Conservation (phyloP, 2,888 invertebrate genomes). For the Pyrgus malvae region DNA sequence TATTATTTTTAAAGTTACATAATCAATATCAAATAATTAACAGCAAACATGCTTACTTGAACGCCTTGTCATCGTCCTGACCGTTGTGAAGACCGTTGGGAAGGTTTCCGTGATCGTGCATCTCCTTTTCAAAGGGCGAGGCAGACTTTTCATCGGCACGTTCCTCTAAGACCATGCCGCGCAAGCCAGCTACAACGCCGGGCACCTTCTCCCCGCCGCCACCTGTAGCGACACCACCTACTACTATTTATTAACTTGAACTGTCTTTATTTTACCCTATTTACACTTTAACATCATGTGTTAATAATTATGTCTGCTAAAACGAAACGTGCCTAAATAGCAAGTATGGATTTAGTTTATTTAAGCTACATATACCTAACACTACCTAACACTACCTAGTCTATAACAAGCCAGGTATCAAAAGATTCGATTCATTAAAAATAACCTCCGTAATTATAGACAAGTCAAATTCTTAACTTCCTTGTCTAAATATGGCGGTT, state of each 20-base stretch:
- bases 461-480: too few relatives aligned
- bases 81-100: slow-evolving; percentile 82
- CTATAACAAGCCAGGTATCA: too few relatives aligned
- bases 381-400: too few relatives aligned
- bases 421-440: too few relatives aligned
- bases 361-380: too few relatives aligned
- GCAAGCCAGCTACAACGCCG: slow-evolving; percentile 69
- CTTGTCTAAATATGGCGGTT: too few relatives aligned
- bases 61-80: slow-evolving; percentile 93
- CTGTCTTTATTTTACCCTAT: too few relatives aligned
- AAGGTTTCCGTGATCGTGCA: slow-evolving; percentile 73
- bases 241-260: slow-evolving; percentile 41
- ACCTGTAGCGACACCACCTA: slow-evolving; percentile 58
- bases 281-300: too few relatives aligned
- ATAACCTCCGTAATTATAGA: too few relatives aligned
- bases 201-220: slow-evolving; percentile 67
- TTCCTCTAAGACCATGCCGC: slow-evolving; percentile 73
- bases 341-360: too few relatives aligned
- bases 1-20: neutral
- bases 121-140: slow-evolving; percentile 74
- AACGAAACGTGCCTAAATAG: too few relatives aligned
- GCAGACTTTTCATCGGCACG: slow-evolving; percentile 69
- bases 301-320: too few relatives aligned
- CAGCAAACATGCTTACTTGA: slow-evolving; percentile 87
- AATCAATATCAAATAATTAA: neutral